Evolutionary conservation across 2,888 invertebrate species (phyloP).

Genomic region (Cordilura impudica): DNA sequence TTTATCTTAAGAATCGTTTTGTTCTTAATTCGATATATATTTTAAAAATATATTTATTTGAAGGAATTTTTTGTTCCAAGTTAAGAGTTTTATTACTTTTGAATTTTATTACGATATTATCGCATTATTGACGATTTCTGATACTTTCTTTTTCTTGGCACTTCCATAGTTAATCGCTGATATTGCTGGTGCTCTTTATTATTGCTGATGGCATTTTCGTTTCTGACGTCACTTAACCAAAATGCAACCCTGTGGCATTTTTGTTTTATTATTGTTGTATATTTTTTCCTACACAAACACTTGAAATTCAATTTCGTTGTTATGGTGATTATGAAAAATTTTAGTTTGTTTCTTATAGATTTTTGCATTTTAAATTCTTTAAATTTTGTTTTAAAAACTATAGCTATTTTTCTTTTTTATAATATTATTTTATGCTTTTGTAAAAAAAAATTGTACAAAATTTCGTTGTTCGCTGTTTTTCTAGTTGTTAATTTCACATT

Average conservation of each 20-base stretch:
- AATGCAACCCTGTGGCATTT: slow-evolving; percentile 41
- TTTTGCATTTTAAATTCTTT: slow-evolving; percentile 61
- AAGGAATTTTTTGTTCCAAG: not conserved
- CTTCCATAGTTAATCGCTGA: slow-evolving; percentile 67
- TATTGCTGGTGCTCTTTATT: not conserved
- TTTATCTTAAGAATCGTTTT: too few relatives aligned
- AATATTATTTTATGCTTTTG: not conserved
- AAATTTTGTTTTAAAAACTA: slow-evolving; percentile 19
- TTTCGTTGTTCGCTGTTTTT: slow-evolving; percentile 22
- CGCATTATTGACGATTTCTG: slow-evolving; percentile 46
- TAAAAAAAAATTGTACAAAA: not conserved
- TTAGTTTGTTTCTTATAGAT: slow-evolving; percentile 46
- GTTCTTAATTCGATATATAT: too few relatives aligned
- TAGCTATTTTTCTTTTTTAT: not conserved
- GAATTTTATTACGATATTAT: slow-evolving; percentile 42
- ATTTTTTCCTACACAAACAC: slow-evolving; percentile 38
- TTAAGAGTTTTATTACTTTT: not conserved
- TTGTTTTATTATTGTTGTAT: slow-evolving; percentile 29
- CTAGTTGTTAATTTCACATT: not conserved
- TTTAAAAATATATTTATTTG: too few relatives aligned
- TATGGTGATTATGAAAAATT: slow-evolving; percentile 36
- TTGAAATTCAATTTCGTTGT: slow-evolving; percentile 47
- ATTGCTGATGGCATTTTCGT: slow-evolving; percentile 1
- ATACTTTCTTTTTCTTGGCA: slow-evolving; percentile 74
- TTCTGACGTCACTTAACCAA: slow-evolving; percentile 19